A percentile compares a stretch with the other conserved stretches of the same genome.
Evolutionary conservation across 2,888 invertebrate species (phyloP).

Genomic region (Magallana nippona): DNA sequence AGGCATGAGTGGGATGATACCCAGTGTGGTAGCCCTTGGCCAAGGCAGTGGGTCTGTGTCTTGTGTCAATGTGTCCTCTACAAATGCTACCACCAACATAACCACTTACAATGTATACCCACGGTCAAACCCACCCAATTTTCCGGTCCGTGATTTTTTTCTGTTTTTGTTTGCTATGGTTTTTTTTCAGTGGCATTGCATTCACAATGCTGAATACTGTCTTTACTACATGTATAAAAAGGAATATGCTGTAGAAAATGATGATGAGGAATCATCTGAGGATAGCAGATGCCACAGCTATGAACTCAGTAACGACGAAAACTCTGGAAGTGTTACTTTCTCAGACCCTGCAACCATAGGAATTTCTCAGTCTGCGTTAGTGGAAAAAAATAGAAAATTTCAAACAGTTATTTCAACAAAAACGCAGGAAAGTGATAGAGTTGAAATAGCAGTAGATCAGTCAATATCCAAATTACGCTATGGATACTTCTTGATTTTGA

Average conservation of each 20-base stretch:
- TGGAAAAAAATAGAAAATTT: not conserved
- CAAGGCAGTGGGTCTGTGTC: constrained; percentile 86
- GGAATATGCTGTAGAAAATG: constrained; percentile 55
- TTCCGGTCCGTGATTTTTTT: constrained; percentile 85
- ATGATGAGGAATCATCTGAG: not conserved
- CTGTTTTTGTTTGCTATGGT: constrained; percentile 84
- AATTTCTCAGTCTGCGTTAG: constrained; percentile 24
- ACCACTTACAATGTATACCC: constrained; percentile 62
- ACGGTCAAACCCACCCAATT: constrained; percentile 82
- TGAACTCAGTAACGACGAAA: not conserved
- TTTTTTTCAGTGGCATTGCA: constrained; percentile 84
- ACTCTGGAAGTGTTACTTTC: not conserved
- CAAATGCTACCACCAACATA: constrained; percentile 79
- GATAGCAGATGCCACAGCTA: not conserved
- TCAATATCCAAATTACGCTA: constrained; percentile 36
- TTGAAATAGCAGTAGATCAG: not conserved
- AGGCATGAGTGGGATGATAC: constrained; percentile 85
- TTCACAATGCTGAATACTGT: constrained; percentile 83
- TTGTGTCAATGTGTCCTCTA: constrained; percentile 59
- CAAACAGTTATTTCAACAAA: not conserved
- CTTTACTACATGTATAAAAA: constrained; percentile 62
- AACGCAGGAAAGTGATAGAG: not conserved
- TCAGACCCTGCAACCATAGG: not conserved
- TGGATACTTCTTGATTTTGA: constrained; percentile 75
- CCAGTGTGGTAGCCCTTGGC: constrained; percentile 87